Percentiles rank a stretch among this genome's conserved stretches.
These are phyloP conservation scores for Platysteira castanea DNA, from an alignment of 2,113 vertebrate species.

Conservation along the genomic window DNA sequence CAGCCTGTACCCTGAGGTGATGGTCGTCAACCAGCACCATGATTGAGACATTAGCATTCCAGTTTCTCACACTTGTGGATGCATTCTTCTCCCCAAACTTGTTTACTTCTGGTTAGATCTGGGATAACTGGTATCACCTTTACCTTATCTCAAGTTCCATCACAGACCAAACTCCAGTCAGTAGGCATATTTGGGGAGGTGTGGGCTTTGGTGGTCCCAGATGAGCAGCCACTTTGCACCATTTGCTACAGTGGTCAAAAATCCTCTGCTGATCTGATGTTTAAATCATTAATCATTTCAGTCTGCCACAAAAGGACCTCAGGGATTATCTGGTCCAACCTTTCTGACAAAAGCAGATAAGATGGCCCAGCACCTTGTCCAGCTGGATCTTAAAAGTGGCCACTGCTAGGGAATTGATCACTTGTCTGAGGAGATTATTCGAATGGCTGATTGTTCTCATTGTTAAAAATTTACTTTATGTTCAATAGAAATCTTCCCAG, in stretches of 20 bases:
- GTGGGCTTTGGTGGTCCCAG: neutral
- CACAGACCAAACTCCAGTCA: neutral
- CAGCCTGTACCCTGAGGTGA: neutral
- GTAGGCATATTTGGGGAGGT: too few relatives aligned
- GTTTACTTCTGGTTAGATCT: neutral
- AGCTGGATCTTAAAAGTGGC: neutral
- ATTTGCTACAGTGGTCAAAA: neutral
- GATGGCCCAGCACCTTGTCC: neutral
- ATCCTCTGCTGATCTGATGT: neutral
- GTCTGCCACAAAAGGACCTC: neutral
- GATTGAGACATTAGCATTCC: neutral
- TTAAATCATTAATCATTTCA: neutral
- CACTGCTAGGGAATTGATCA: neutral
- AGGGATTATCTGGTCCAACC: neutral
- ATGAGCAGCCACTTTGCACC: neutral
- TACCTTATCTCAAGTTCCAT: neutral
- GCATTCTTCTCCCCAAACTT: neutral
- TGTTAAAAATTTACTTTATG: neutral
- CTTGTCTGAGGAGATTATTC: neutral
- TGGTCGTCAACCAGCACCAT: rapidly evolving
- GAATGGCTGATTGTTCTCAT: neutral
- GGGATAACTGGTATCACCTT: neutral
- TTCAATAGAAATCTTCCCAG: neutral
- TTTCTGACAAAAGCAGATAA: neutral
- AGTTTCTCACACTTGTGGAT: neutral